phyloP scores from a whole-genome alignment of 2,113 vertebrate species.

The Carlito syrichta region DNA sequence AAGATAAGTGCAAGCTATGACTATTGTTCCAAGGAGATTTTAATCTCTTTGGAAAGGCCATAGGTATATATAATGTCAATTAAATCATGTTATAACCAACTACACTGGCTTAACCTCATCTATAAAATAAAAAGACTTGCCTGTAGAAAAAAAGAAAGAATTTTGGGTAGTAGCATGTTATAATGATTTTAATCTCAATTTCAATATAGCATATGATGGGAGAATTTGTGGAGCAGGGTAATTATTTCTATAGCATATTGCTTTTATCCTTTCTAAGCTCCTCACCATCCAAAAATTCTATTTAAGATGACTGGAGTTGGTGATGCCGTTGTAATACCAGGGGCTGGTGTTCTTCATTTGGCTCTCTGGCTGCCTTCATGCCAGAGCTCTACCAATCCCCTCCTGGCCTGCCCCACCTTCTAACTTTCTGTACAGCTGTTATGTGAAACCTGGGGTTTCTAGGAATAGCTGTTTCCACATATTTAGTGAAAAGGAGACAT shows the following conservation, averaged over 20 bases:
- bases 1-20: background rate
- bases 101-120: background rate
- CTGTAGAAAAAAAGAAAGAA: background rate
- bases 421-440: accelerated
- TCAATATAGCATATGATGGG: too few species aligned
- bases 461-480: accelerated
- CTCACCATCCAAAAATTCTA: accelerated
- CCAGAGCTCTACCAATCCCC: accelerated
- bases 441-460: background rate
- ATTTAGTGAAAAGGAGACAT: accelerated
- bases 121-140: background rate
- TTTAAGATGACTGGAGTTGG: too few species aligned
- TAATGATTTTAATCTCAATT: background rate
- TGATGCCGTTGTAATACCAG: accelerated
- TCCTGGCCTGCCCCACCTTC: background rate
- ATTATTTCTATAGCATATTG: background rate
- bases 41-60: background rate
- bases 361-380: background rate
- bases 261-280: background rate
- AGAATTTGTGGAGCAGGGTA: background rate
- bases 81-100: background rate
- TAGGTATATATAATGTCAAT: background rate
- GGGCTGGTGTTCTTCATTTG: accelerated
- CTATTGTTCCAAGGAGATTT: background rate
- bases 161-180: background rate